phyloP scores from a whole-genome alignment of 2,888 invertebrate species.

The Miltochrista miniata region DNA sequence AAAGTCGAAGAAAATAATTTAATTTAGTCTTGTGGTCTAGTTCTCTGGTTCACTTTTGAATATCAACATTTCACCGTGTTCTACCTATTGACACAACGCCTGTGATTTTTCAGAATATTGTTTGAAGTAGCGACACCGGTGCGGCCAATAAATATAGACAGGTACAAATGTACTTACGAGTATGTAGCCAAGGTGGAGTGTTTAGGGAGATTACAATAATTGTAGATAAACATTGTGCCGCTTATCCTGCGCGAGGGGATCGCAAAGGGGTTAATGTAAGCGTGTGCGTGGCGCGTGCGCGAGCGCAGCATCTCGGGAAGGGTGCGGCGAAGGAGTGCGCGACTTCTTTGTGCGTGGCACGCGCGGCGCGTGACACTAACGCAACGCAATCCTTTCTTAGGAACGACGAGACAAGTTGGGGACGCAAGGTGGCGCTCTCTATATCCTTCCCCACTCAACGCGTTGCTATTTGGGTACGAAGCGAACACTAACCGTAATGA shows the following conservation, averaged over 20 bases:
- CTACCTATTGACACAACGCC: background rate
- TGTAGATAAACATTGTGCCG: background rate
- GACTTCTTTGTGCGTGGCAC: background rate
- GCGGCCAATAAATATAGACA: background rate
- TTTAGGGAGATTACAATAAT: slow-evolving; percentile 6
- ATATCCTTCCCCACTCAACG: too few species aligned
- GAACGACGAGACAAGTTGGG: too few species aligned
- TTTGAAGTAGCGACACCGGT: background rate
- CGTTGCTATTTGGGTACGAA: too few species aligned
- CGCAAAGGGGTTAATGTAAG: slow-evolving; percentile 20
- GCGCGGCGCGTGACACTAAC: background rate
- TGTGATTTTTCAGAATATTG: background rate
- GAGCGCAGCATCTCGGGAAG: slow-evolving; percentile 18
- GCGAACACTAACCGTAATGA: too few species aligned
- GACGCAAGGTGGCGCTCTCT: too few species aligned
- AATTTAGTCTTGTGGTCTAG: too few species aligned
- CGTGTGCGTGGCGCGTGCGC: slow-evolving; percentile 20
- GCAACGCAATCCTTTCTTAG: slow-evolving; percentile 5
- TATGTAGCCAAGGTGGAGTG: background rate
- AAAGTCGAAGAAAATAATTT: too few species aligned
- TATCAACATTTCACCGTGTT: background rate
- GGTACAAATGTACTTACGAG: background rate
- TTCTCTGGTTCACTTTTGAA: too few species aligned
- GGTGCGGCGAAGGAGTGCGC: slow-evolving; percentile 17
- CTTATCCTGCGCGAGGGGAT: slow-evolving; percentile 11